Conservation (phyloP, 2,888 invertebrate genomes). For the Alloscopus bannaensis region DNA sequence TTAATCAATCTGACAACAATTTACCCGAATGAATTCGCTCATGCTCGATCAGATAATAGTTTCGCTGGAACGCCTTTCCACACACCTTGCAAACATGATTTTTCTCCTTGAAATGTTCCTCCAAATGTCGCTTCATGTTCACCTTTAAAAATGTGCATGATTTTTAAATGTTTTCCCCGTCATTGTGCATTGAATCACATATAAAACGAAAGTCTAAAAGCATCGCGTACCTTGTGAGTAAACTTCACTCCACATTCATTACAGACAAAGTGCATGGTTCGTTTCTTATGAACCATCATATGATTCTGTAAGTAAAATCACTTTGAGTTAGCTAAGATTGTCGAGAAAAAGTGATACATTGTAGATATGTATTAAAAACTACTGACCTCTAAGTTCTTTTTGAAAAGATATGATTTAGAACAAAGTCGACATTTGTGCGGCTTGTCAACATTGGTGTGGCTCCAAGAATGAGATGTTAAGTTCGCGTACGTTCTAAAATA, state of each 20-base stretch:
- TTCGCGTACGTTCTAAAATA: conserved; percentile 93
- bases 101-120: conserved; percentile 88
- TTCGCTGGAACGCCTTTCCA: conserved; percentile 89
- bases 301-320: conserved; percentile 76
- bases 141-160: conserved; percentile 78
- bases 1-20: not conserved
- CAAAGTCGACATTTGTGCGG: conserved; percentile 90
- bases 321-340: conserved; percentile 5
- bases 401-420: conserved; percentile 89
- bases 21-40: conserved; percentile 82
- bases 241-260: conserved; percentile 93
- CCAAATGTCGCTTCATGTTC: conserved; percentile 89
- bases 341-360: too few species aligned
- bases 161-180: too few species aligned
- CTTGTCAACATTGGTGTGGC: conserved; percentile 88
- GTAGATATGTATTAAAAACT: too few species aligned
- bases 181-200: too few species aligned
- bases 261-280: conserved; percentile 88
- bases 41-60: conserved; percentile 91
- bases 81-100: conserved; percentile 86
- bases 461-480: conserved; percentile 91
- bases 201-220: not conserved
- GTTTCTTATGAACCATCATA: conserved; percentile 88
- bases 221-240: conserved; percentile 80
- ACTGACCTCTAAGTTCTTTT: conserved; percentile 85